Conservation (phyloP, 53 echinoderm and acorn worm genomes). For the Temnopleurus reevesii region DNA sequence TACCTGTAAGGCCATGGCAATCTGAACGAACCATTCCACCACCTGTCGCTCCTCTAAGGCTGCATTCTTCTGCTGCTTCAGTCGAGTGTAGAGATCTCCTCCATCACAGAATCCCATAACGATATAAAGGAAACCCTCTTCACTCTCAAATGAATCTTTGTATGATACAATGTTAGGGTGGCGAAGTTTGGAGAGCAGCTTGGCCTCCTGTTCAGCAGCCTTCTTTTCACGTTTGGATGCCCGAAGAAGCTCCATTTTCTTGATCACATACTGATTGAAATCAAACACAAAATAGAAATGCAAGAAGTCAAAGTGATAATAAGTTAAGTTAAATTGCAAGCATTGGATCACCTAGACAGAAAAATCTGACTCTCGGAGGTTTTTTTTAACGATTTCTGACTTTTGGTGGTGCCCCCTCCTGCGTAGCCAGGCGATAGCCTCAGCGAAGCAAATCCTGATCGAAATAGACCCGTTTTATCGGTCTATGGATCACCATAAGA, state of each 20-base stretch:
- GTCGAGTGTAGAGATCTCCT: conserved; percentile 85
- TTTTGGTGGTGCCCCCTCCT: too few relatives aligned
- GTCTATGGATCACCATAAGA: too few relatives aligned
- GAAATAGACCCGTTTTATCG: too few relatives aligned
- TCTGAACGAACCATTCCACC: conserved; percentile 99
- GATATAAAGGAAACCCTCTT: conserved; percentile 94
- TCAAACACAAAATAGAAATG: not conserved
- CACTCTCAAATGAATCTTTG: conserved; percentile 95
- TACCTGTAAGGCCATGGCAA: conserved; percentile 99
- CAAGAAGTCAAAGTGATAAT: not conserved
- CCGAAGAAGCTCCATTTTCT: conserved; percentile 92
- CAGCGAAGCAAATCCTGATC: too few relatives aligned
- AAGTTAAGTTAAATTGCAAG: too few relatives aligned
- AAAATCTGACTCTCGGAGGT: too few relatives aligned
- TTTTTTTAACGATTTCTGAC: too few relatives aligned
- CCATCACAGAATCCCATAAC: conserved; percentile 99
- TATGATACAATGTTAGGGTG: conserved; percentile 99
- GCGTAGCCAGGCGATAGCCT: too few relatives aligned
- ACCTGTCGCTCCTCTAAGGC: conserved; percentile 89
- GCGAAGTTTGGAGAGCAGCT: conserved; percentile 89
- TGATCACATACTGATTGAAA: conserved; percentile 82
- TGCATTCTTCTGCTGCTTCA: conserved; percentile 85
- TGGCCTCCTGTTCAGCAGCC: conserved; percentile 97
- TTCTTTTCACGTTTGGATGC: conserved; percentile 87
- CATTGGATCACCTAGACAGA: too few relatives aligned